Conservation (phyloP, 2,888 invertebrate genomes). For the Tanypteryx hageni region DNA sequence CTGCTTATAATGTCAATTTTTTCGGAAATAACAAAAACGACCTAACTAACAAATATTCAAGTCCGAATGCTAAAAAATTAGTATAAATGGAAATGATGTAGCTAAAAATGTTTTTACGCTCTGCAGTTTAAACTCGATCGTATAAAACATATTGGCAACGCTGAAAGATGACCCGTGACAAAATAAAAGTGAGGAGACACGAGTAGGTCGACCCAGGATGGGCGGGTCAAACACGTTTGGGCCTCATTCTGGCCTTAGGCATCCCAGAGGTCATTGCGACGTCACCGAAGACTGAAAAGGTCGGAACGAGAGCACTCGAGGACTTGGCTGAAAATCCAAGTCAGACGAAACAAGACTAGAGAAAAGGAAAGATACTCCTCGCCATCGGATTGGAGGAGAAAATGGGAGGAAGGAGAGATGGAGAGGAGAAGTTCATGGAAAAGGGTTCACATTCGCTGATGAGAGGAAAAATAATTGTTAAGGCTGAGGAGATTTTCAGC, state of each 20-base stretch:
- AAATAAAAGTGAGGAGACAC: neutral
- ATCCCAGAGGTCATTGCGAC: neutral
- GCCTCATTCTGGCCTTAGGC: no score
- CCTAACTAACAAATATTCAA: no score
- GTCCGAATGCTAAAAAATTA: no score
- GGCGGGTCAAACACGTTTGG: neutral
- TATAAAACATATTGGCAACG: no score
- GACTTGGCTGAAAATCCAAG: neutral
- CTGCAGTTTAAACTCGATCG: no score
- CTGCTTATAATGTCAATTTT: no score
- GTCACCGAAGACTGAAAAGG: neutral
- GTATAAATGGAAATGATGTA: no score
- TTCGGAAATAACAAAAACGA: no score
- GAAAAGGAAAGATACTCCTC: neutral
- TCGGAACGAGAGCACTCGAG: neutral
- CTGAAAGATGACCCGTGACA: no score
- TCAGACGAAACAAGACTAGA: neutral
- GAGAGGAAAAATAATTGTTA: neutral
- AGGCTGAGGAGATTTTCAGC: neutral
- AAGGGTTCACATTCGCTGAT: neutral
- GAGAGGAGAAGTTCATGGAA: neutral
- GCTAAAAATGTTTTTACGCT: no score
- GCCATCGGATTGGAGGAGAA: conserved; percentile 7
- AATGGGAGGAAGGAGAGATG: neutral
- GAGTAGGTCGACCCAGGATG: neutral